Base-by-base conservation (phyloP, 2,113 vertebrate genomes). In the Psephotus haematonotus region DNA sequence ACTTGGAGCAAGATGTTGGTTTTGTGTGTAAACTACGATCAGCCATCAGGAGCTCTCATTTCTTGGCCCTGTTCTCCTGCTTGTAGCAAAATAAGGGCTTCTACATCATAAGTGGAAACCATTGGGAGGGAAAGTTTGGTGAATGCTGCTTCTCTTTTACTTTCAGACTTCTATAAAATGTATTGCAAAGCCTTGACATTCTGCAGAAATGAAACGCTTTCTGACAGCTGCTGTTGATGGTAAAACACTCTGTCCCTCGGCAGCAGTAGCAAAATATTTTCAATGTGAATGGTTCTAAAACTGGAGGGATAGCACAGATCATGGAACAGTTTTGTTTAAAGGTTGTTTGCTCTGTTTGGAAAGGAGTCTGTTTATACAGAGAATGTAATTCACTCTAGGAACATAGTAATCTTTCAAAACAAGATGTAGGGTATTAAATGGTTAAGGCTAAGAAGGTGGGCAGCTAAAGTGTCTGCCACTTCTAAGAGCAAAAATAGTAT, bases 401-500 rank as follows among this genome's bases (percentile, higher is more conserved):
- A 37, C 27, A 5, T 1, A 43, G 59, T 44, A 22, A 39, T 81
- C 77, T 78, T 76, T 94, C 90, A 76, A 69, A 97, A 77, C 27
- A 88, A 86, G 37, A 29, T 49, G 24, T 57, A 59, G 50, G 88
- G 7, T 71, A 79, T 71, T 62, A 97, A 50, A 97, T 94, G 85
- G 98, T 98, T 98, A 98, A 98, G 84, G 67, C 80, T 80, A 96
- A 97, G 92, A 88, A 92, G 28, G 94, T 96, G 98, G 97, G 93
- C 97, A 97, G 97, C 93, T 95, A 93, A 97, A 82, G 24, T 79
- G 95, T 93, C 84, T 95, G 97, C 94, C 96, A 97, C 97, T 98
- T 97, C 95, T 97, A 97, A 97, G 98, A 98, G 96, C 97, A 98
- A 98, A 97, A 98, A 98, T 97, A 96, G 96, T 96, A 96, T 97